Conservation (phyloP, 2,888 invertebrate genomes). For the Perdita meconis region DNA sequence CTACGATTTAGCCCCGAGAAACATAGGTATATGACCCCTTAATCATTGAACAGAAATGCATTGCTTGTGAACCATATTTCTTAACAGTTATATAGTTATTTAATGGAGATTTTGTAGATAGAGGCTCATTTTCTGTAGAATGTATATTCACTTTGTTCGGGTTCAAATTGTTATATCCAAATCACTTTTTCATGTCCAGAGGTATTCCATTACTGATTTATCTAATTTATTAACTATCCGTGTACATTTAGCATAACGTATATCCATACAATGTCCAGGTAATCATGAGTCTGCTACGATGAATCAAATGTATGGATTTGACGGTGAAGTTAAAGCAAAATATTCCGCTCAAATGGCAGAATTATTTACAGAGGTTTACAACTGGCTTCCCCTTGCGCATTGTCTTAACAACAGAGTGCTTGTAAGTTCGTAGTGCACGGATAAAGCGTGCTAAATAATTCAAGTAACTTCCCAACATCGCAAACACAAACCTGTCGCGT, state of each 20-base stretch:
- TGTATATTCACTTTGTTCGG: slow-evolving; percentile 99
- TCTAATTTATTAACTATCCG: not conserved
- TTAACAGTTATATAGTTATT: slow-evolving; percentile 88
- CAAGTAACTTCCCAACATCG: not conserved
- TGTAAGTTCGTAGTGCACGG: slow-evolving; percentile 84
- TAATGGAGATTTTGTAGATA: slow-evolving; percentile 99
- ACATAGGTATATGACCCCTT: too few relatives aligned
- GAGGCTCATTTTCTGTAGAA: slow-evolving; percentile 99
- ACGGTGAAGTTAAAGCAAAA: slow-evolving; percentile 98
- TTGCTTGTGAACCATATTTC: slow-evolving; percentile 34
- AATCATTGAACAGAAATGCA: not conserved
- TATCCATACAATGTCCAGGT: slow-evolving; percentile 88
- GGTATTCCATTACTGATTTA: slow-evolving; percentile 86
- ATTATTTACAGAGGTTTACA: slow-evolving; percentile 99
- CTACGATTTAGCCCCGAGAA: too few relatives aligned
- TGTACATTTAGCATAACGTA: not conserved
- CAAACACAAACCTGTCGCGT: not conserved
- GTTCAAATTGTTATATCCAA: slow-evolving; percentile 97
- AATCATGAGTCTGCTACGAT: slow-evolving; percentile 99
- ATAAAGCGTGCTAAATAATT: slow-evolving; percentile 21
- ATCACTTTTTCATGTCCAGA: slow-evolving; percentile 98
- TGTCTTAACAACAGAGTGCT: slow-evolving; percentile 94
- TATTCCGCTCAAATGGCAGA: slow-evolving; percentile 98
- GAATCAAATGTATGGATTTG: slow-evolving; percentile 99
- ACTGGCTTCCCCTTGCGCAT: slow-evolving; percentile 98